Conservation (phyloP, 2,888 invertebrate species). For the Polydrusus cervinus region DNA sequence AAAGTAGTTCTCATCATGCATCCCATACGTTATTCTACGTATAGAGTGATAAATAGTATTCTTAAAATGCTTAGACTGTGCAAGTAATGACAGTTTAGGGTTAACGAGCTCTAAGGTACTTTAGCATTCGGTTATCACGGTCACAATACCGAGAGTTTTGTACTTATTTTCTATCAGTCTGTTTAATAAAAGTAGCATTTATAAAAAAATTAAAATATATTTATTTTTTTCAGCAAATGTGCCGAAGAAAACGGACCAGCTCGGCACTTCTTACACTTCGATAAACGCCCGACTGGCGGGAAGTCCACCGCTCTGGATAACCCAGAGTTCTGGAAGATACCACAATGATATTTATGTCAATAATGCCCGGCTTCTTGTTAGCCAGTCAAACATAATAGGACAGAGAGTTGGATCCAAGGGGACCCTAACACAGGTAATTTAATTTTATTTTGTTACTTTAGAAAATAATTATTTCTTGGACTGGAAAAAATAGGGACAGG, state of each 20-base stretch:
- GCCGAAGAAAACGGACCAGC: conserved; percentile 79
- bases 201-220: too few species aligned
- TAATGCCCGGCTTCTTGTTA: conserved; percentile 85
- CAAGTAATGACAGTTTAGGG: too few species aligned
- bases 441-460: conserved; percentile 1
- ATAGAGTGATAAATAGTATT: too few species aligned
- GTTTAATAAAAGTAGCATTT: too few species aligned
- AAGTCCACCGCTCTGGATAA: conserved; percentile 90
- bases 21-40: too few species aligned
- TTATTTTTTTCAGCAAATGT: conserved; percentile 78
- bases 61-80: too few species aligned
- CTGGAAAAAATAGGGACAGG: neutral
- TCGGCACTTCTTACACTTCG: conserved; percentile 75
- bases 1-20: too few species aligned
- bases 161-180: too few species aligned
- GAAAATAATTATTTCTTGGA: neutral
- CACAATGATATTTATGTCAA: conserved; percentile 88
- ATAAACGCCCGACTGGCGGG: conserved; percentile 88
- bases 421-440: conserved; percentile 76
- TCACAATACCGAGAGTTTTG: too few species aligned
- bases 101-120: too few species aligned
- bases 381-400: conserved; percentile 79
- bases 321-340: conserved; percentile 76
- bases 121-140: too few species aligned
- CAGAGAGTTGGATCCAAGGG: conserved; percentile 69